phyloP scores from a whole-genome alignment of 2,888 invertebrate genomes.

The Drosophila pseudotakahashii region DNA sequence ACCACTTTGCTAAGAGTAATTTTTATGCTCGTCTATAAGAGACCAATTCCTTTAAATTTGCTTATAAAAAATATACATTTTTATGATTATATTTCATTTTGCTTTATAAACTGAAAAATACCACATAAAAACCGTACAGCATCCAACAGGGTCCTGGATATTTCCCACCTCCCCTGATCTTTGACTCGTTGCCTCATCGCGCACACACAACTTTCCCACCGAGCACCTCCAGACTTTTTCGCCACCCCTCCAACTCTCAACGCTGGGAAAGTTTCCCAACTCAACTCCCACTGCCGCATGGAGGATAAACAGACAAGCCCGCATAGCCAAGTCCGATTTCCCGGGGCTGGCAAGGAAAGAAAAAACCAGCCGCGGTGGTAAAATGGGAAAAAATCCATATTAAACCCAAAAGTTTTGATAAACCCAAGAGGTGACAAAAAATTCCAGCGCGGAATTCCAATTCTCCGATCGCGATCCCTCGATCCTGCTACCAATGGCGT shows the following conservation, averaged over 20 bases:
- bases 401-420: constrained; percentile 76
- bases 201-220: constrained; percentile 37
- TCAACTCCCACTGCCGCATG: constrained; percentile 28
- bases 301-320: constrained; percentile 56
- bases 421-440: constrained; percentile 72
- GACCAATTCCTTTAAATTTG: too few relatives aligned
- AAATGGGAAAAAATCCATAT: constrained; percentile 62
- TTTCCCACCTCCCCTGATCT: constrained; percentile 24
- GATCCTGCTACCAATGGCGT: constrained; percentile 50
- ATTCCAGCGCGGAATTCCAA: constrained; percentile 69
- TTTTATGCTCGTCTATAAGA: too few relatives aligned
- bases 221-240: constrained; percentile 19
- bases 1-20: too few relatives aligned
- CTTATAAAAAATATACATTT: too few relatives aligned
- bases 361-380: constrained; percentile 49
- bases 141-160: background rate
- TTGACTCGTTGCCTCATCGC: constrained; percentile 22
- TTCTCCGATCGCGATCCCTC: constrained; percentile 19
- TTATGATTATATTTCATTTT: too few relatives aligned
- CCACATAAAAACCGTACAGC: background rate
- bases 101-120: background rate
- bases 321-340: constrained; percentile 63
- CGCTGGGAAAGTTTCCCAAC: constrained; percentile 45
- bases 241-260: constrained; percentile 32
- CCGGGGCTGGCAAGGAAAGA: constrained; percentile 61